phyloP scores from a whole-genome alignment of 2,113 vertebrate genomes.

The Erythrolamprus reginae region DNA sequence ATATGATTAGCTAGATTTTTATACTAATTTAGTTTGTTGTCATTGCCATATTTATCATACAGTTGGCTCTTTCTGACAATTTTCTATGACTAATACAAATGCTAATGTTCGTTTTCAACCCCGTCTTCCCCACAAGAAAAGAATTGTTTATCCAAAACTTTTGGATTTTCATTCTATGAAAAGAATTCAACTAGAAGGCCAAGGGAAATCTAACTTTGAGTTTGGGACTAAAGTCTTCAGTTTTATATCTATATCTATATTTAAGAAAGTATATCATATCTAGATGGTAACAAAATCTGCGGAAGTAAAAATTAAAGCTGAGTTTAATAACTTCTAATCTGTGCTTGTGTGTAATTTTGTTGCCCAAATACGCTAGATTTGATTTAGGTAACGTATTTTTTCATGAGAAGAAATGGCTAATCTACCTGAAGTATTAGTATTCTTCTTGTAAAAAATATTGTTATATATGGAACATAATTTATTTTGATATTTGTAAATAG shows the following conservation, averaged over 20 bases:
- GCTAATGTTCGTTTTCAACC: neutral
- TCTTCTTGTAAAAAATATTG: neutral
- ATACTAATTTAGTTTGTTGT: neutral
- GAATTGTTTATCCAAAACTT: neutral
- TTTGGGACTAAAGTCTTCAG: neutral
- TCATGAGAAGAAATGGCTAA: neutral
- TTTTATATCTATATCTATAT: neutral
- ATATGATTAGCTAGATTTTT: neutral
- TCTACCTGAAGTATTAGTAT: neutral
- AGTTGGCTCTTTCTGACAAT: neutral
- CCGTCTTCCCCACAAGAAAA: neutral
- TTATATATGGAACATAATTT: constrained; percentile 27
- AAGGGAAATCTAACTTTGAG: neutral
- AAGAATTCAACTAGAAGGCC: neutral
- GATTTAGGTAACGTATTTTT: neutral
- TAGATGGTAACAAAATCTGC: neutral
- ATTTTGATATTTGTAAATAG: constrained; percentile 41
- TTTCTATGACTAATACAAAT: neutral
- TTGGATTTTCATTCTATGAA: neutral
- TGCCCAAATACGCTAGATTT: neutral
- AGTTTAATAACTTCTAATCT: neutral
- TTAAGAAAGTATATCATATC: neutral
- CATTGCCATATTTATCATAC: neutral
- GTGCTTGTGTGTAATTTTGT: neutral
- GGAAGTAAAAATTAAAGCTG: neutral